phyloP scores from a whole-genome alignment of 2,113 vertebrate genomes.

The Phalacrocorax pelagicus region DNA sequence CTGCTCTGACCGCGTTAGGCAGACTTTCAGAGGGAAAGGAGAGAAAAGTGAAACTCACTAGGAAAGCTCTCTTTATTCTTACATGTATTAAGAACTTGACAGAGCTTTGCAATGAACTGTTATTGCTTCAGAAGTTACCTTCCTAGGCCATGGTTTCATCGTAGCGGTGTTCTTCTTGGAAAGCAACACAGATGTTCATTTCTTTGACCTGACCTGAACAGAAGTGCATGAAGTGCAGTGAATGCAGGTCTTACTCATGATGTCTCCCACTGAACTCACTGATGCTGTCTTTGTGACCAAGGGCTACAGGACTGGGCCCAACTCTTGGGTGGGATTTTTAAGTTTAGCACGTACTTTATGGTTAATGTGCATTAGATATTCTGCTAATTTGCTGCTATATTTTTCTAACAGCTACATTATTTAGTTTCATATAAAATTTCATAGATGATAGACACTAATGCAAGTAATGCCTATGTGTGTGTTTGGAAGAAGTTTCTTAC shows the following conservation, averaged over 20 bases:
- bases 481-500: constrained; percentile 73
- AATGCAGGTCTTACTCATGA: background rate
- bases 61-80: constrained; percentile 13
- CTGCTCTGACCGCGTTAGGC: background rate
- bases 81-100: background rate
- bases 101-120: constrained; percentile 38
- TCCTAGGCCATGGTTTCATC: constrained; percentile 21
- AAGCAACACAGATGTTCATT: constrained; percentile 32
- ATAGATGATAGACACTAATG: constrained; percentile 73
- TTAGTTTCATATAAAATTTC: constrained; percentile 75
- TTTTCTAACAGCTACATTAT: constrained; percentile 76
- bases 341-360: constrained; percentile 63
- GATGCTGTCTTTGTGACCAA: constrained; percentile 48
- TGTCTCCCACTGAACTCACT: constrained; percentile 10
- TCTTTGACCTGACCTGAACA: constrained; percentile 24
- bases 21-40: background rate
- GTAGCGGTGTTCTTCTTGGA: constrained; percentile 25
- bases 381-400: constrained; percentile 78
- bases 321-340: constrained; percentile 43
- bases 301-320: constrained; percentile 43
- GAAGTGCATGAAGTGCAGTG: background rate
- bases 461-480: constrained; percentile 73
- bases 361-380: constrained; percentile 72
- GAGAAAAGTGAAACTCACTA: constrained; percentile 4
- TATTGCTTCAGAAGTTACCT: constrained; percentile 16